Conservation (phyloP, 2,797 vertebrate genomes). For the Anomalospiza imberbis region DNA sequence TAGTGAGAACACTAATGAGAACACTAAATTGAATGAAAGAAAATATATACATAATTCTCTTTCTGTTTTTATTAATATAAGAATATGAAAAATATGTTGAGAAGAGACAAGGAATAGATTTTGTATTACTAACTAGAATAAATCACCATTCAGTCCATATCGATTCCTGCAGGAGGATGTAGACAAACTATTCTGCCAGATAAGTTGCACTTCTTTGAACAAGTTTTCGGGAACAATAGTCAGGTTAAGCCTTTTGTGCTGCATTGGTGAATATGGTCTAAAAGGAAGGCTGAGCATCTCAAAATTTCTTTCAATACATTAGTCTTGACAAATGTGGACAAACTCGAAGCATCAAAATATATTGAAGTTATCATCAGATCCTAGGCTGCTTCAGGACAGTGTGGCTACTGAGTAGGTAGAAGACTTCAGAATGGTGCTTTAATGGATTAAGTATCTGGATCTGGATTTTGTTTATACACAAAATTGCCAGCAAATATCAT, state of each 20-base stretch:
- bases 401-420: neutral
- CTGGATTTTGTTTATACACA: neutral
- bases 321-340: neutral
- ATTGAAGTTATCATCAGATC: neutral
- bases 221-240: neutral
- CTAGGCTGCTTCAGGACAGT: neutral
- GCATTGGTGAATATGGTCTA: neutral
- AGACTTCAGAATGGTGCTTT: neutral
- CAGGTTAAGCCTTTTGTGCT: neutral
- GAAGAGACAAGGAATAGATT: neutral
- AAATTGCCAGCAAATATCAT: neutral
- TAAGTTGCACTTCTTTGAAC: neutral
- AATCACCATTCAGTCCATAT: neutral
- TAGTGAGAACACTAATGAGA: neutral
- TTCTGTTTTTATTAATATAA: neutral
- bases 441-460: neutral
- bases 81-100: neutral
- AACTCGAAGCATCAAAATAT: accelerated
- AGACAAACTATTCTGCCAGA: neutral
- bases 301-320: neutral
- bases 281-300: neutral
- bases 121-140: neutral
- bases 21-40: neutral
- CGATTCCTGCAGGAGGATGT: neutral
- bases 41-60: neutral